phyloP scores from a whole-genome alignment of 2,888 invertebrate genomes.

The Chloromyia formosa region DNA sequence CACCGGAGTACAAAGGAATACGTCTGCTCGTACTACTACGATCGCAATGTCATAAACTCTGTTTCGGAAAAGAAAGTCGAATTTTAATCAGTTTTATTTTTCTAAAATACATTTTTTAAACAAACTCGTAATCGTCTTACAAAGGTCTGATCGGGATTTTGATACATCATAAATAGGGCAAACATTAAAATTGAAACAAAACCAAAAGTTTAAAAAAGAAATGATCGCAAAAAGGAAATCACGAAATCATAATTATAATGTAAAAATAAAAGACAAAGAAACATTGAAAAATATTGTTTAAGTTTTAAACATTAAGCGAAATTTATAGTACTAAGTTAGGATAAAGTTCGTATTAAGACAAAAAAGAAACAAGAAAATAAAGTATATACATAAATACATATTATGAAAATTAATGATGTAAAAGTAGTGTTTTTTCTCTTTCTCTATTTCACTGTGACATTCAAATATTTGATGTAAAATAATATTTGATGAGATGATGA shows the following conservation, averaged over 20 bases:
- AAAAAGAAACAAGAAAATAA: background rate
- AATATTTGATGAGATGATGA: constrained; percentile 28
- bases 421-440: constrained; percentile 36
- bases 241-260: background rate
- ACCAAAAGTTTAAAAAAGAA: background rate
- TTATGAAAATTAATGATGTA: constrained; percentile 24
- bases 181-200: too few relatives aligned
- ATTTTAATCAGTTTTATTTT: too few relatives aligned
- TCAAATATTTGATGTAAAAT: constrained; percentile 43
- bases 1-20: too few relatives aligned
- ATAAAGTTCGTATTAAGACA: background rate
- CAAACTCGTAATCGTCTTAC: too few relatives aligned
- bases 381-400: background rate
- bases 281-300: background rate
- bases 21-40: too few relatives aligned
- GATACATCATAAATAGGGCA: too few relatives aligned
- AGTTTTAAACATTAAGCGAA: constrained; percentile 10
- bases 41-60: too few relatives aligned
- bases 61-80: too few relatives aligned
- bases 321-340: background rate
- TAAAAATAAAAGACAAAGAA: too few relatives aligned
- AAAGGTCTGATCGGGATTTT: too few relatives aligned
- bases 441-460: constrained; percentile 31
- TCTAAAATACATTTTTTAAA: too few relatives aligned
- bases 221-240: background rate